Evolutionary conservation across 2,113 vertebrate genomes (phyloP).

Genomic region (Patagioenas fasciata): DNA sequence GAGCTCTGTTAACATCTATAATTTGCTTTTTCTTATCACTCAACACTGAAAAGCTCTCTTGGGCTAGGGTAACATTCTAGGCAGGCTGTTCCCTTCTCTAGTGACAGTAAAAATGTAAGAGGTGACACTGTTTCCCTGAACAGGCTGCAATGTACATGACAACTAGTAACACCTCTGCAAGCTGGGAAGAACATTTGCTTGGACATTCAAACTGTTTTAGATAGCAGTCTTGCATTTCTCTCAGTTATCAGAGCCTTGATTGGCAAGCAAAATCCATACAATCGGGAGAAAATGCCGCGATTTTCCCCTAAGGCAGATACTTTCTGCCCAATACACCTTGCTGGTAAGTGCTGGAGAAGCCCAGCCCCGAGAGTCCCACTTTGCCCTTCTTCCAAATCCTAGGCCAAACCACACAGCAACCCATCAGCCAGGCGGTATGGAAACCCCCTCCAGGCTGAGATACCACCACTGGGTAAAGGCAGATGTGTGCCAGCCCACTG

Average conservation of each 20-base stretch:
- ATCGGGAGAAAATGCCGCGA: neutral
- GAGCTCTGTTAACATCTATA: neutral
- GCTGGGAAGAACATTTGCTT: neutral
- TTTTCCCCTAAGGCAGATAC: neutral
- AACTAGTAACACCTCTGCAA: neutral
- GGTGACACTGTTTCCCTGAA: neutral
- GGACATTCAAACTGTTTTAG: neutral
- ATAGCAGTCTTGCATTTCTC: neutral
- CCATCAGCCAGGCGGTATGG: neutral
- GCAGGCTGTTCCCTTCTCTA: neutral
- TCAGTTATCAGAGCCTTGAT: neutral
- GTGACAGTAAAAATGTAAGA: neutral
- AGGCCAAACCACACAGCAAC: neutral
- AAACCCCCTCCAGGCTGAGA: neutral
- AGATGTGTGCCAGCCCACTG: neutral
- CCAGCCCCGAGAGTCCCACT: neutral
- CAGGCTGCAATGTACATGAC: neutral
- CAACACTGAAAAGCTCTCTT: neutral
- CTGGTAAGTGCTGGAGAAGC: neutral
- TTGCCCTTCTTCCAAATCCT: neutral
- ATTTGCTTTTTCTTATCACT: neutral
- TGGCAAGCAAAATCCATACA: conserved; percentile 12
- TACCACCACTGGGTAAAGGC: neutral
- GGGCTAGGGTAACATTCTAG: neutral
- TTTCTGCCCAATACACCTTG: neutral